Evolutionary conservation across 1,140 invertebrate genomes (phyloP), one percentile per base, ranked within the genome.

Genomic region (Drosophila pallidifrons): DNA sequence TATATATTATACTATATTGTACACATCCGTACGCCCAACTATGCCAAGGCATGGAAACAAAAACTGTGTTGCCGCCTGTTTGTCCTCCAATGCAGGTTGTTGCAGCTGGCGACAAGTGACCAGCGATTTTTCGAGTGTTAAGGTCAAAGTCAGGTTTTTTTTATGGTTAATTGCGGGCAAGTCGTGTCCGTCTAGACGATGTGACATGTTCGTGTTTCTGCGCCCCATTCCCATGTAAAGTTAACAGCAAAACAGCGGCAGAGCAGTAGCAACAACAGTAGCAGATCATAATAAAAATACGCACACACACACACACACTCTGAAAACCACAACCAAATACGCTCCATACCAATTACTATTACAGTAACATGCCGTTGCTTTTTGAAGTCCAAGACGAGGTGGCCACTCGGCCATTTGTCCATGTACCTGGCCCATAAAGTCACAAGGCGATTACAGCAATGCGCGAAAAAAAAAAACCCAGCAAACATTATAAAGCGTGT

Each of bases 111-210:
- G 68, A 75, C 59, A 59, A 52, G 60, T 58, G 52, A 73, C 54
- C 78, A 69, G 8, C 72, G 57, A 58, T 30, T 52, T 30, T 52
- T 41, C 79, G 67, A 81, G 81, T 87, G 85, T 88, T 89, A 88
- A 88, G 85, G 85, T 88, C 85, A 88, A 89, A 89, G 85, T 89
- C 85, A 79, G 81, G 69, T 81, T 82, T 43, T 82, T 43, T 41
- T 88, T 75, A 81, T 85, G 77, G 81, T 73, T 88, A 89, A 88
- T 88, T 88, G 79, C 85, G 75, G 32, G n/a, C 20, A 30, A 43
- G 65, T 77, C 80, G 79, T 79, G 72, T 74, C 11, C 58, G 43
- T 60, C 47, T 70, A 72, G 68, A 57, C 61, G 64, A 69, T 70
- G 20, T 25, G 80, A 68, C 74, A 61, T 72, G 70, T 68, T 63